A percentile compares a stretch with the other conserved stretches of the same genome.
These are phyloP conservation scores for Phocides pigmalion DNA, from an alignment of 1,140 invertebrate species.

Conservation along the genomic window DNA sequence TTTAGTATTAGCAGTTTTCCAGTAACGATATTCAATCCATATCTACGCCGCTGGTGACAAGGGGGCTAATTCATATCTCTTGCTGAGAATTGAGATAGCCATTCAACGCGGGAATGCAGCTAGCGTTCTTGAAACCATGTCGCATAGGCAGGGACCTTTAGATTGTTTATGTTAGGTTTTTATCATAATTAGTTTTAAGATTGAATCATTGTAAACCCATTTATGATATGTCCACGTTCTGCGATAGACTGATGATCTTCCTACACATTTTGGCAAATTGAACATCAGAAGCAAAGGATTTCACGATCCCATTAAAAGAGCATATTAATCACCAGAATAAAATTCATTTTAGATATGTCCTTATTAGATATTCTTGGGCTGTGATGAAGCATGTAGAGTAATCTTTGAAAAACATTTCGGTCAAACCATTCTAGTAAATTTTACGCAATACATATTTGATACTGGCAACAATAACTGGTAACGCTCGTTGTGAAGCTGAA, in stretches of 20 bases:
- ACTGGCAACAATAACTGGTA: constrained; percentile 46
- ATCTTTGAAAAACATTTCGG: constrained; percentile 30
- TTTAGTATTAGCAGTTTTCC: too few species aligned
- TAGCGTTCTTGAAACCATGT: too few species aligned
- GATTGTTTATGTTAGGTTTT: too few species aligned
- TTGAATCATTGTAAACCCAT: not conserved
- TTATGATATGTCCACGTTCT: not conserved
- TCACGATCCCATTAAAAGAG: not conserved
- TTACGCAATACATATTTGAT: constrained; percentile 35
- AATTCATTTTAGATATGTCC: constrained; percentile 55
- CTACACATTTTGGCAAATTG: not conserved
- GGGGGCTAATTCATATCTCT: too few species aligned
- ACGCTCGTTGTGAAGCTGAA: constrained; percentile 31
- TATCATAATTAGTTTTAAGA: not conserved
- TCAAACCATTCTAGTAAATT: constrained; percentile 38
- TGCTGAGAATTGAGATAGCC: too few species aligned
- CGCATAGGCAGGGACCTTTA: too few species aligned
- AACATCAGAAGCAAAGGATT: not conserved
- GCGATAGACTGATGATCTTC: not conserved
- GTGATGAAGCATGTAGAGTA: constrained; percentile 60
- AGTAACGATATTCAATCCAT: too few species aligned
- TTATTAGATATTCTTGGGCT: constrained; percentile 69
- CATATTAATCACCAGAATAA: constrained; percentile 27
- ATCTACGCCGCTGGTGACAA: too few species aligned
- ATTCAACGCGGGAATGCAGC: too few species aligned